Evolutionary conservation across 2,113 vertebrate genomes (phyloP), one percentile per base, ranked within the genome.

Genomic region (Pseudorectes ferrugineus): DNA sequence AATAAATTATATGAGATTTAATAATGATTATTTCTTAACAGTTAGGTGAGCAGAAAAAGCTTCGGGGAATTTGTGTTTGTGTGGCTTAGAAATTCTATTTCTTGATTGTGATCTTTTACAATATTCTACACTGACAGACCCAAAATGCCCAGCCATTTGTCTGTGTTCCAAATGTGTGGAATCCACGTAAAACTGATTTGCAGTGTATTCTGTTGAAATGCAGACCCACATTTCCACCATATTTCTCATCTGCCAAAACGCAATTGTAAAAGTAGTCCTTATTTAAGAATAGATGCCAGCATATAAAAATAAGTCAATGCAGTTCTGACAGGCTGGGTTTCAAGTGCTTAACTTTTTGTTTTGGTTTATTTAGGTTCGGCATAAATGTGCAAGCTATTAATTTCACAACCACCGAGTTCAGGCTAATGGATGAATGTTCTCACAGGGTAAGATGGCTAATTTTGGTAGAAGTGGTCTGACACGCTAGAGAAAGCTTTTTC

Each of bases 401-500:
- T 97, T 98, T 99, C 95, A 99, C 98, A 88, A 99, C 99, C 54
- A 96, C 93, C 9, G 99, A 99, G 97, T 99, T 99, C 97, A 98
- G 97, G 62, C 97, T 99, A 51, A 90, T 98, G 88, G 92, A 98
- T 66, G 96, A 97, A 86, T 97, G 96, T 93, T 88, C 96, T 89
- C 92, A 95, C 67, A 68, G 24, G 98, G 98, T 98, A 98, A 96
- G 97, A 89, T 91, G 73, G 35, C 42, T 58, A 43, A 70, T 92
- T 80, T 80, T 96, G 33, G 63, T 52, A 21, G 59, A 88, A 74
- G 59, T 65, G 23, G 23, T 76, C 58, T 85, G 73, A 72, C 35
- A 54, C 29, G 19, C 24, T 48, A 80, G 48, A 40, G 40, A 26
- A 42, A 67, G 7, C 4, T 5, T 57, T 84, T 62, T 72, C 61